These are phyloP conservation scores for Brachionus angularis DNA, from an alignment of 1,140 invertebrate species.

Conservation along the genomic window DNA sequence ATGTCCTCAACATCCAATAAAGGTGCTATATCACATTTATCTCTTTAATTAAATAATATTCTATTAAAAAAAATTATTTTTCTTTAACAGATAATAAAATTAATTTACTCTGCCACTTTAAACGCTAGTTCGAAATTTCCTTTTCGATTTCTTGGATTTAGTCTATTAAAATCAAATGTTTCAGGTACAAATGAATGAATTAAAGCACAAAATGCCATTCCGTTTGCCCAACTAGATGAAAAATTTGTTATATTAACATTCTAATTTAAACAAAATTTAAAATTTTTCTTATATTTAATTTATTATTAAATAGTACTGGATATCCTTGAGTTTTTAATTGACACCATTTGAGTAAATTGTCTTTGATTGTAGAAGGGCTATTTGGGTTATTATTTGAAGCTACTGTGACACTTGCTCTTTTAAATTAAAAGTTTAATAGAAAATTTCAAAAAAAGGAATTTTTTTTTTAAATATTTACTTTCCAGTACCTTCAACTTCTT, in stretches of 20 bases:
- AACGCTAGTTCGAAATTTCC: slow-evolving; percentile 95
- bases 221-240: slow-evolving; percentile 90
- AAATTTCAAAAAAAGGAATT: background rate
- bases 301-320: background rate
- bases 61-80: background rate
- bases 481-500: slow-evolving; percentile 32
- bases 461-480: background rate
- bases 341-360: slow-evolving; percentile 39
- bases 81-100: background rate
- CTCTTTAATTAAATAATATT: slow-evolving; percentile 1
- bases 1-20: slow-evolving; percentile 42
- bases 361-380: slow-evolving; percentile 33
- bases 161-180: slow-evolving; percentile 82
- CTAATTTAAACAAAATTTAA: slow-evolving; percentile 58
- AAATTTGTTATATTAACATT: slow-evolving; percentile 93
- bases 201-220: slow-evolving; percentile 90
- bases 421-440: background rate
- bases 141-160: slow-evolving; percentile 78
- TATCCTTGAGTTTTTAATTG: slow-evolving; percentile 28
- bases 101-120: slow-evolving; percentile 81
- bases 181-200: slow-evolving; percentile 92
- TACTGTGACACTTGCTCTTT: background rate
- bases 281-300: background rate
- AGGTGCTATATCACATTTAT: slow-evolving; percentile 33
- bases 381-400: background rate